phyloP scores from a whole-genome alignment of 2,888 invertebrate species.

The Pollenia labialis region DNA sequence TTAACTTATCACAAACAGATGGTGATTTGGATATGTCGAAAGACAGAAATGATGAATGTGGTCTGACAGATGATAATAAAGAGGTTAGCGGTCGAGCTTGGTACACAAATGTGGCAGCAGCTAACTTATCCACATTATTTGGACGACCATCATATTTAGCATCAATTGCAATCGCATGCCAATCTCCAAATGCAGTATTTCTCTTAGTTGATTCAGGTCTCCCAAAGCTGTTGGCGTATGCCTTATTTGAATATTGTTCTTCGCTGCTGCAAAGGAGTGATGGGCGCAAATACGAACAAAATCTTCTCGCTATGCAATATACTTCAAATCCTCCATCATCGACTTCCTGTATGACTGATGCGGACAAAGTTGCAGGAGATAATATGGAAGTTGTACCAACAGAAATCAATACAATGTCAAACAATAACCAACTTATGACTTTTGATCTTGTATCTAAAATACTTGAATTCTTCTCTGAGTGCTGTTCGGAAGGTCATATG shows the following conservation, averaged over 20 bases:
- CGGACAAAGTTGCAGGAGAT: conserved; percentile 83
- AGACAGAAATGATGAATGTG: conserved; percentile 80
- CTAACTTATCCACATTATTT: conserved; percentile 85
- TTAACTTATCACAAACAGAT: conserved; percentile 79
- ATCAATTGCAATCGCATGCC: conserved; percentile 91
- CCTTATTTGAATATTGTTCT: conserved; percentile 85
- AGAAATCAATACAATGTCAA: conserved; percentile 37
- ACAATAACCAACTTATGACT: conserved; percentile 84
- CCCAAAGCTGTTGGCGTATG: conserved; percentile 87
- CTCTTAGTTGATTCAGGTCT: conserved; percentile 91
- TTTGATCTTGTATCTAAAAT: conserved; percentile 87
- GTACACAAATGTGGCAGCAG: conserved; percentile 86
- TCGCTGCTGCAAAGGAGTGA: conserved; percentile 77
- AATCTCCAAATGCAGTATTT: conserved; percentile 91
- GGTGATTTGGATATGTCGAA: conserved; percentile 69
- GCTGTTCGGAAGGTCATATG: conserved; percentile 91
- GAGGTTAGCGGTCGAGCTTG: conserved; percentile 85
- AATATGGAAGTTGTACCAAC: conserved; percentile 66
- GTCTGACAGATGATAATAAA: conserved; percentile 90
- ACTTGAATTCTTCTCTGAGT: conserved; percentile 92
- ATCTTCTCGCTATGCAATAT: neutral
- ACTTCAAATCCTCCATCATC: conserved; percentile 19
- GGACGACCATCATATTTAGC: conserved; percentile 88
- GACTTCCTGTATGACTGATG: conserved; percentile 83
- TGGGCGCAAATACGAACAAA: conserved; percentile 71